Percentiles rank a stretch among this genome's conserved stretches.
phyloP scores from a whole-genome alignment of 2,113 vertebrate species.

The Petromus typicus region DNA sequence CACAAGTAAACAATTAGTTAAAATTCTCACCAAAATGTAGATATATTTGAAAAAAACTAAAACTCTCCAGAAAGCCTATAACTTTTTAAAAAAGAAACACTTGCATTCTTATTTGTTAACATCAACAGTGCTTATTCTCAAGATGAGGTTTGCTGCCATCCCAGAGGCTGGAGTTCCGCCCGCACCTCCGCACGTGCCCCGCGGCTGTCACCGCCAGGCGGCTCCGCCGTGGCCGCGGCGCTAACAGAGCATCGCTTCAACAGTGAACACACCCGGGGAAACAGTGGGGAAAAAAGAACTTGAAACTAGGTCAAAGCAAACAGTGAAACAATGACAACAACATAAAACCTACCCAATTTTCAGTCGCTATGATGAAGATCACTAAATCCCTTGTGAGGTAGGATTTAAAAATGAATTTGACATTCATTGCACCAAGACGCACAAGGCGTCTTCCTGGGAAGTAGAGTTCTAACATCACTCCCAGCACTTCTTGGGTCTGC shows the following conservation, averaged over 20 bases:
- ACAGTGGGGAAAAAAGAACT: neutral
- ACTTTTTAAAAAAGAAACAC: neutral
- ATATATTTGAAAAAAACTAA: neutral
- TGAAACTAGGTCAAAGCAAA: neutral
- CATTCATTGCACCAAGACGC: neutral
- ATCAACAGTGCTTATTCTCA: neutral
- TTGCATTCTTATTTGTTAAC: neutral
- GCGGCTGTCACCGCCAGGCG: too few species aligned
- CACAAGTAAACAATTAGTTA: neutral
- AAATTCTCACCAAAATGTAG: conserved; percentile 4
- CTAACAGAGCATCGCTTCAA: too few species aligned
- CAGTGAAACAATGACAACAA: neutral
- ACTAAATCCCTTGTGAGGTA: neutral
- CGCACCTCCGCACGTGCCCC: neutral
- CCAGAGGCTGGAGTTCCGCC: neutral
- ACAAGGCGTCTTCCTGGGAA: neutral
- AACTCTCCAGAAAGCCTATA: neutral
- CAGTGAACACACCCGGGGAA: neutral
- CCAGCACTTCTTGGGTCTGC: neutral
- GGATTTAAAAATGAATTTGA: neutral
- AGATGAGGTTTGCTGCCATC: neutral
- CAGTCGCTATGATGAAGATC: neutral
- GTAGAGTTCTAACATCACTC: neutral
- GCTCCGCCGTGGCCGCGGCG: too few species aligned
- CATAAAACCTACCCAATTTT: neutral